phyloP scores from a whole-genome alignment of 2,113 vertebrate genomes.

The Lichenostomus cassidix region DNA sequence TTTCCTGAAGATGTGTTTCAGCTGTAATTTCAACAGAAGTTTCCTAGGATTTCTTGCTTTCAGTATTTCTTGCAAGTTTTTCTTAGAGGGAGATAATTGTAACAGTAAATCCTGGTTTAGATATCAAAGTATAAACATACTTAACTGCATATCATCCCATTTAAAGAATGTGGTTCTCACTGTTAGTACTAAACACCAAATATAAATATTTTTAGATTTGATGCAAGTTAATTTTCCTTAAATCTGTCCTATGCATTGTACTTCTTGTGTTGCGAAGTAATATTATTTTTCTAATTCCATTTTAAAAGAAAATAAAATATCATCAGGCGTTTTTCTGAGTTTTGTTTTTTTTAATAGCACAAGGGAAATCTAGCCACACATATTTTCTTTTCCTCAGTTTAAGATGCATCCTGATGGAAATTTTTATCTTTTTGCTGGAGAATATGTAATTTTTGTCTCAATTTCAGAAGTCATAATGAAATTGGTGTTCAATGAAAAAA shows the following conservation, averaged over 20 bases:
- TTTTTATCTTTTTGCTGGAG: not conserved
- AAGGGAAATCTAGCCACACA: not conserved
- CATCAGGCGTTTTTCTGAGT: not conserved
- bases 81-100: not conserved
- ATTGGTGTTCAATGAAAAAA: not conserved
- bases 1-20: not conserved
- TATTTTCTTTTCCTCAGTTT: not conserved
- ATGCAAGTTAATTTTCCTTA: not conserved
- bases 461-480: not conserved
- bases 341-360: not conserved
- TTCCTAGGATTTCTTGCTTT: not conserved
- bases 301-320: not conserved
- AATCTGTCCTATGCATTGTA: not conserved
- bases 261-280: not conserved
- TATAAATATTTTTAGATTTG: slow-evolving; percentile 22
- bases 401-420: not conserved
- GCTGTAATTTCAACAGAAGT: not conserved
- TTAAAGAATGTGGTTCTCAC: not conserved
- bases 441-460: not conserved
- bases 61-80: not conserved
- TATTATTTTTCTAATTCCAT: not conserved
- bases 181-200: not conserved
- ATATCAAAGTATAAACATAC: not conserved
- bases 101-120: slow-evolving; percentile 3
- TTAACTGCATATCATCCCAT: not conserved